phyloP scores from a whole-genome alignment of 2,888 invertebrate genomes.

The Sarcophaga carnaria region DNA sequence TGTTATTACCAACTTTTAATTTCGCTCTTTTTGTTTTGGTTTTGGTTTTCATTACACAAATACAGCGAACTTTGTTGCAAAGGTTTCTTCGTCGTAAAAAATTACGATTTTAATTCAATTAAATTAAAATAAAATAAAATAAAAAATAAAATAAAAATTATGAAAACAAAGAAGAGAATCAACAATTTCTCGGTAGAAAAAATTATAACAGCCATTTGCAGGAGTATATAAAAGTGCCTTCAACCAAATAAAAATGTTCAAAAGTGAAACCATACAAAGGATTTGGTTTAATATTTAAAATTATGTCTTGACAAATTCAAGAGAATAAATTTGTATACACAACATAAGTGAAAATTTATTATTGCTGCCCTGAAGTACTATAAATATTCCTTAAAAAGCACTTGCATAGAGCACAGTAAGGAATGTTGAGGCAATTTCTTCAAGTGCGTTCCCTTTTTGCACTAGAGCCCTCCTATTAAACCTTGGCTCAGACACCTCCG shows the following conservation, averaged over 20 bases:
- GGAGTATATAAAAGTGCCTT: too few species aligned
- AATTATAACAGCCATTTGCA: too few species aligned
- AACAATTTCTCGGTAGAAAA: too few species aligned
- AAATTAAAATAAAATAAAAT: background rate
- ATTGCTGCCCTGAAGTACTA: background rate
- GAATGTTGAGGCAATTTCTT: too few species aligned
- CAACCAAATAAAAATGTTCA: too few species aligned
- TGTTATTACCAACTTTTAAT: conserved; percentile 37
- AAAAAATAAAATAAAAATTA: background rate
- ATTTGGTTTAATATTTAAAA: too few species aligned
- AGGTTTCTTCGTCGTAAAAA: background rate
- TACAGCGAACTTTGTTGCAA: background rate
- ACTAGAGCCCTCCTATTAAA: background rate
- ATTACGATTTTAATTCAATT: conserved; percentile 19
- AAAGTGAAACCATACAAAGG: too few species aligned
- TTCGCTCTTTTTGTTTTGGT: background rate
- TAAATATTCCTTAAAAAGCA: background rate
- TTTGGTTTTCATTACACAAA: background rate
- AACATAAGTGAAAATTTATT: background rate
- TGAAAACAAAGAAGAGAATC: background rate
- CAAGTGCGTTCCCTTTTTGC: background rate
- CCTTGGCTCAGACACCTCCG: too few species aligned
- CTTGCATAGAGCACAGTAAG: too few species aligned
- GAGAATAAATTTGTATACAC: background rate
- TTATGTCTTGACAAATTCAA: background rate